A percentile compares a stretch with the other conserved stretches of the same genome.
Conservation (phyloP, 2,113 vertebrate species). For the Camelus dromedarius region DNA sequence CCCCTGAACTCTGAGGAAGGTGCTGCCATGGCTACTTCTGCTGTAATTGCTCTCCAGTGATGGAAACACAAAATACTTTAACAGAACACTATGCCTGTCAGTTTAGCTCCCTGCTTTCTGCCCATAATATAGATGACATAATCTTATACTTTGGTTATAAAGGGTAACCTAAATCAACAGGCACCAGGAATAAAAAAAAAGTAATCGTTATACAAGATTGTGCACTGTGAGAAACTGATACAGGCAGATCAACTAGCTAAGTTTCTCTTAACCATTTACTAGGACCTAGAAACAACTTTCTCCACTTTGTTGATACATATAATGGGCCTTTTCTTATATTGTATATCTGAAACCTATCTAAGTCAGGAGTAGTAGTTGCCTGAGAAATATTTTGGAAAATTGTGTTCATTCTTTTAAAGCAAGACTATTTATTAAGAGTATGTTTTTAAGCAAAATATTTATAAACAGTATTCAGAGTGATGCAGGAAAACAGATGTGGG, state of each 20-base stretch:
- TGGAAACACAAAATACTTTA: neutral
- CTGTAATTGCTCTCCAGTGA: neutral
- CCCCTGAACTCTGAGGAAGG: neutral
- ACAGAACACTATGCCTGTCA: neutral
- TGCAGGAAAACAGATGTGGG: no score
- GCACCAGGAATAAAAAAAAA: neutral
- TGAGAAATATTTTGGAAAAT: slow-evolving; percentile 47
- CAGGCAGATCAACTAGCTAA: neutral
- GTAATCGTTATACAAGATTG: neutral
- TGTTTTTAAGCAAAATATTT: slow-evolving; percentile 29
- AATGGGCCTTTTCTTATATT: neutral
- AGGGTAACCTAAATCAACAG: neutral
- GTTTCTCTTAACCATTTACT: neutral
- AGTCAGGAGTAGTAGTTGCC: neutral
- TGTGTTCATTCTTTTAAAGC: slow-evolving; percentile 23
- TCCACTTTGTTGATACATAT: neutral
- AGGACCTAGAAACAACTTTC: neutral
- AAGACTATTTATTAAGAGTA: neutral
- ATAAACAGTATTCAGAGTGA: neutral
- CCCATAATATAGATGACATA: neutral
- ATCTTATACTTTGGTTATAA: neutral
- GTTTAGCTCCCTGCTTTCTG: neutral
- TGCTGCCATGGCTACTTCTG: neutral
- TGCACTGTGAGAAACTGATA: neutral
- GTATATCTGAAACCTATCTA: neutral